Evolutionary conservation across 2,797 vertebrate species (phyloP), one percentile per base, ranked within the genome.

Genomic region (Nothura maculosa): DNA sequence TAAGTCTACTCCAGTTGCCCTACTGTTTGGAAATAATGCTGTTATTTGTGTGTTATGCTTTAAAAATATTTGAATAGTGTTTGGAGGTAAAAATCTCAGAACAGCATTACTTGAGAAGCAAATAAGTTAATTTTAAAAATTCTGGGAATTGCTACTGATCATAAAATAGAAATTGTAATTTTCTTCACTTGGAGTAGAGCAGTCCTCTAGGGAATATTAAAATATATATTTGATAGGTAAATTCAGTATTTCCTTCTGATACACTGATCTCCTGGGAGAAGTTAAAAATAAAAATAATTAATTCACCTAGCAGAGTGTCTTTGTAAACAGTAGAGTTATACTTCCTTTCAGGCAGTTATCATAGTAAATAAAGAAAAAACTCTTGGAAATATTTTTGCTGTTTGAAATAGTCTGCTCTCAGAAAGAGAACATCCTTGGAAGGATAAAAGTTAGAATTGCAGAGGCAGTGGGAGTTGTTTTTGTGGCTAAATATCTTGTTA

Each of bases 1-100:
- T 99, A 97, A 92, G 69, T 40, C 21, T 42, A 67, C 58, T 34
- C 21, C 66, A 32, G 13, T 45, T 68, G 20, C 10, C 11, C 16
- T 61, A 14, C 45, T 88, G 34, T 32, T 91, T 15, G 48, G 61
- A 58, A 52, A 27, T 84, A 8, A 8, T 70, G 19, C 8, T 50
- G 1, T 88, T 8, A 13, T 60, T 83, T 16, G 9, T 0, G 0
- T 48, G 11, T 27, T 55, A 1, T n/a, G 7, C 43, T 54, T 82
- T 72, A 5, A 24, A 57, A 78, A 45, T 54, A 11, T 54, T 54
- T 54, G 30, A 16, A 19, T 52, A 0, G 21, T 20, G 3, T 72
- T 81, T 68, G 12, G 43, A 69, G 8, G 4, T 62, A 10, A 0
- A 43, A 17, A 1, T 54, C 22, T 76, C 91, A 30, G 6, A 77